Evolutionary conservation across 2,113 vertebrate species (phyloP), one percentile per base, ranked within the genome.

Genomic region (Phainopepla nitens): DNA sequence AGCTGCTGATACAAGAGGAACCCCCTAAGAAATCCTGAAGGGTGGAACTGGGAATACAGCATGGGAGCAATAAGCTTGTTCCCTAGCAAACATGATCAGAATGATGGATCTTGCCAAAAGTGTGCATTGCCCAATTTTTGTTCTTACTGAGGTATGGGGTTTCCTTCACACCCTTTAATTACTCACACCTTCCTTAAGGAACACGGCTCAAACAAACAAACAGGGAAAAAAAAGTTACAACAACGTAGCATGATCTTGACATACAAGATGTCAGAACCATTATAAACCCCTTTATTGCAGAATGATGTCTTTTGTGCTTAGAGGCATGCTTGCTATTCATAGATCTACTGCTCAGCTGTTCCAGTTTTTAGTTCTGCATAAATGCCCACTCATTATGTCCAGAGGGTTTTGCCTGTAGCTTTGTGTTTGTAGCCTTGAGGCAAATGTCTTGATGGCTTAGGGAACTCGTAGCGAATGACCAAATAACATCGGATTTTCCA

Each of bases 291-390:
- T 96, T 95, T 96, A 95, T 78, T 86, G 87, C 91, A 89, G 97
- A 97, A 96, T 47, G 91, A 94, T 97, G 96, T 97, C 96, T 93
- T 96, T 97, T 97, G 97, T 96, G 97, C 97, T 97, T 19, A 49
- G 88, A 97, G 97, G 94, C 96, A 97, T 97, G 97, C 97, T 97
- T 96, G 90, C 97, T 97, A 97, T 97, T 97, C 97, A 98, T 97
- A 97, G 97, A 97, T 96, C 96, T 49, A 96, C 96, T 94, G 97
- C 97, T 98, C 97, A 98, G 97, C 97, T 98, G 97, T 98, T 98
- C 97, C 96, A 97, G 96, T 97, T 98, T 97, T 97, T 98, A 98
- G 97, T 98, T 98, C 97, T 97, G 97, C 97, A 97, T 98, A 97
- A 98, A 98, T 98, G 97, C 97, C 97, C 97, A 97, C 97, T 98